These are phyloP conservation scores for Matsumyia berberina DNA, from an alignment of 2,888 invertebrate genomes.

Conservation along the genomic window DNA sequence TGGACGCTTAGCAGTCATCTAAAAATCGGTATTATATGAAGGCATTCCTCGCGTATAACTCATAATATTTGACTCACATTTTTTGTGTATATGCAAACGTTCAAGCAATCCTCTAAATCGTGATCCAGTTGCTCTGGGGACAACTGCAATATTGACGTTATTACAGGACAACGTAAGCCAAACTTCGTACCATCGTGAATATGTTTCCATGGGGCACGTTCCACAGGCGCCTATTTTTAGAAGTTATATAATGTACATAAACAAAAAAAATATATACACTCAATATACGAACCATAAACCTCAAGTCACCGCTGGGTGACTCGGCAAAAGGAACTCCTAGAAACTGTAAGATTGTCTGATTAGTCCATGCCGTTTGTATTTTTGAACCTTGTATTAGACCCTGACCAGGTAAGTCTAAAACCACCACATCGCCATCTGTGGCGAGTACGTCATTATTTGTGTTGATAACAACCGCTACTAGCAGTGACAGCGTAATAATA, in stretches of 20 bases:
- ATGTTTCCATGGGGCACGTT: constrained; percentile 81
- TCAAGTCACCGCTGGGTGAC: constrained; percentile 79
- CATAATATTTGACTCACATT: constrained; percentile 79
- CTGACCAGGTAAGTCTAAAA: constrained; percentile 79
- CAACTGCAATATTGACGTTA: constrained; percentile 78
- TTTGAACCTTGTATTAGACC: constrained; percentile 80
- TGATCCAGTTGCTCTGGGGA: constrained; percentile 72
- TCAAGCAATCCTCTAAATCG: constrained; percentile 83
- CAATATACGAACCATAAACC: constrained; percentile 80
- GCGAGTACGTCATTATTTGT: constrained; percentile 33
- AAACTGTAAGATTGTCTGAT: constrained; percentile 81
- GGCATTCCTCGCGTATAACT: not conserved
- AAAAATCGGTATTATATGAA: not conserved
- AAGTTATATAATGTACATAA: constrained; percentile 12
- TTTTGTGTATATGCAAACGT: constrained; percentile 82
- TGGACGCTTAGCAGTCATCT: constrained; percentile 81
- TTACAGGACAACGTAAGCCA: constrained; percentile 82
- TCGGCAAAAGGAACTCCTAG: constrained; percentile 83
- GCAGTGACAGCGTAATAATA: constrained; percentile 27
- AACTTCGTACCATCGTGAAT: constrained; percentile 79
- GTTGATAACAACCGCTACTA: constrained; percentile 34
- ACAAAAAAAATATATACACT: not conserved
- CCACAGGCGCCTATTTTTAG: constrained; percentile 79
- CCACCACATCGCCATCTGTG: constrained; percentile 23
- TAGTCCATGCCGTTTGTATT: constrained; percentile 80